These are phyloP conservation scores for Erebia aethiops DNA, from an alignment of 2,888 invertebrate species.

Conservation along the genomic window DNA sequence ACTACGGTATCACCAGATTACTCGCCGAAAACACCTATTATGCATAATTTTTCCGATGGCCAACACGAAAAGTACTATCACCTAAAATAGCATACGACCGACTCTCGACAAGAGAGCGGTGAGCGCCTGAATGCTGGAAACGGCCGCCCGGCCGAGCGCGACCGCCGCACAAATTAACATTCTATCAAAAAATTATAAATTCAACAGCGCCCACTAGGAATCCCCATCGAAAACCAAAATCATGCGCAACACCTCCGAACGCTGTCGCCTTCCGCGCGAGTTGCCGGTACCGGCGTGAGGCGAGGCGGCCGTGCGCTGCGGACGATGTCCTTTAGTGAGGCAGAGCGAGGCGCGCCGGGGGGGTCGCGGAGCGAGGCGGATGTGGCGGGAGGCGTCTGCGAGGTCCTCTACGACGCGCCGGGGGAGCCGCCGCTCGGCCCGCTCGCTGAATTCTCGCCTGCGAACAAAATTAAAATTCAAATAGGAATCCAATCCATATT, in stretches of 20 bases:
- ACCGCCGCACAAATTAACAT: constrained; percentile 20
- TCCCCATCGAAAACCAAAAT: constrained; percentile 23
- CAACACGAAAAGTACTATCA: constrained; percentile 70
- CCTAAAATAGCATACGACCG: constrained; percentile 62
- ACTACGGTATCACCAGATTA: constrained; percentile 77
- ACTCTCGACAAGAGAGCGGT: constrained; percentile 47
- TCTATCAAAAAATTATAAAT: constrained; percentile 19
- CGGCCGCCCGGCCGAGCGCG: constrained; percentile 16
- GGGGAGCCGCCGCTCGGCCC: constrained; percentile 57
- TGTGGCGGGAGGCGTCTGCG: constrained; percentile 34
- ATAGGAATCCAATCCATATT: too few species aligned
- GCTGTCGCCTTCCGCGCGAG: neutral
- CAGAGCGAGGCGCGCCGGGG: constrained; percentile 22
- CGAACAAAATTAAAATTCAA: neutral
- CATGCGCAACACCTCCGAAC: constrained; percentile 20
- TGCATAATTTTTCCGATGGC: constrained; percentile 73
- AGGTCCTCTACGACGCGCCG: constrained; percentile 60
- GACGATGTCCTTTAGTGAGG: too few species aligned
- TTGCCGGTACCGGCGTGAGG: neutral
- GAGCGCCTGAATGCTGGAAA: constrained; percentile 35
- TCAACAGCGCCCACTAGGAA: constrained; percentile 27
- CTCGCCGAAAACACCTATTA: constrained; percentile 77
- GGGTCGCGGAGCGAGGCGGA: constrained; percentile 26
- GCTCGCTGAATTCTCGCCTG: constrained; percentile 60
- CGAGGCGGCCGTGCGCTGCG: constrained; percentile 26